A percentile compares a stretch with the other conserved stretches of the same genome.
Evolutionary conservation across 2,888 invertebrate genomes (phyloP).

Genomic region (Reticulitermes lucifugus): DNA sequence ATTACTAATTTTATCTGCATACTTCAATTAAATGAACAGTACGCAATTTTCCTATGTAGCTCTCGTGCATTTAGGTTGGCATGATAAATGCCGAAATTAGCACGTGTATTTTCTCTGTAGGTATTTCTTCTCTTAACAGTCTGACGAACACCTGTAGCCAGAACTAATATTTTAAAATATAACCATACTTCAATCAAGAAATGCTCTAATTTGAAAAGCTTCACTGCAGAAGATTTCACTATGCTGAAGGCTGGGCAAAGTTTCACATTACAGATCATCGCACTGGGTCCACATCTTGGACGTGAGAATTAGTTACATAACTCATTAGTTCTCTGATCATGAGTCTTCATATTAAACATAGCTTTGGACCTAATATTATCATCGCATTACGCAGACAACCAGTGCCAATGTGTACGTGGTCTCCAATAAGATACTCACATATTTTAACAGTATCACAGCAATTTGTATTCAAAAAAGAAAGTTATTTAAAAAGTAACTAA

Average conservation of each 20-base stretch:
- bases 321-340: not conserved
- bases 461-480: not conserved
- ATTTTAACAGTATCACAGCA: slow-evolving; percentile 14
- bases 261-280: not conserved
- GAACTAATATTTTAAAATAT: no score
- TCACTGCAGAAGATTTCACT: no score
- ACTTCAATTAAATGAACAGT: no score
- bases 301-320: not conserved
- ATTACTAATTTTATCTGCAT: no score
- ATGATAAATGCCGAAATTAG: no score
- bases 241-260: not conserved
- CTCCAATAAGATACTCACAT: not conserved
- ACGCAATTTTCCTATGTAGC: no score
- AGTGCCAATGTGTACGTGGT: not conserved
- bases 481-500: not conserved
- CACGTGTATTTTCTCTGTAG: no score
- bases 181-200: no score
- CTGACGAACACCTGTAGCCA: no score
- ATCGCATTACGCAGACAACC: not conserved
- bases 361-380: not conserved
- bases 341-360: not conserved
- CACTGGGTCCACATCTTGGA: not conserved
- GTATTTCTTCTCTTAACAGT: no score
- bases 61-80: no score
- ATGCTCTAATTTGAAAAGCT: no score